Percentiles rank a stretch among this genome's conserved stretches.
Conservation (phyloP, 1,140 invertebrate species). For the Chrysopa pallens region DNA sequence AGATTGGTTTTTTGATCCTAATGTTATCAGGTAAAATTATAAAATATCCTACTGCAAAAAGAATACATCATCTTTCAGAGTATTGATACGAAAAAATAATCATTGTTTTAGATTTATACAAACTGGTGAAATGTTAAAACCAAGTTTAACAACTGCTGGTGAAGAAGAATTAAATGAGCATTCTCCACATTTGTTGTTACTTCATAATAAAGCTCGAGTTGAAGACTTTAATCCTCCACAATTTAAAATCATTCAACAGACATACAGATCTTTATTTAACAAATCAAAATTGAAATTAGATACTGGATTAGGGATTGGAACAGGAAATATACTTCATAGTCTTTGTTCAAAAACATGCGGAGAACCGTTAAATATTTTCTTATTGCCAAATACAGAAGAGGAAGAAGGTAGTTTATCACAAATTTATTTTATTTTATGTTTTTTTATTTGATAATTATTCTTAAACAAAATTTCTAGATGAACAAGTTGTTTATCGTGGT, state of each 20-base stretch:
- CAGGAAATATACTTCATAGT: constrained; percentile 31
- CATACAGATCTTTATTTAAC: constrained; percentile 43
- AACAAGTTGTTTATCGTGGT: constrained; percentile 30
- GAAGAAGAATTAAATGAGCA: constrained; percentile 47
- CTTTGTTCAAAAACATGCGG: constrained; percentile 31
- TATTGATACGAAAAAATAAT: neutral
- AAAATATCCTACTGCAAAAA: neutral
- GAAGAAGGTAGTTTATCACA: constrained; percentile 30
- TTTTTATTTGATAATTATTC: constrained; percentile 5
- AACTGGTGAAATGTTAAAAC: constrained; percentile 75
- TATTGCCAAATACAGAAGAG: constrained; percentile 41
- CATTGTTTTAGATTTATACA: constrained; percentile 46
- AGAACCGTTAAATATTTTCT: constrained; percentile 47
- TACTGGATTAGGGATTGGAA: constrained; percentile 44
- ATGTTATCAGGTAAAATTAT: constrained; percentile 37
- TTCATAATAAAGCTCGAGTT: constrained; percentile 54
- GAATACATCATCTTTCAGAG: neutral
- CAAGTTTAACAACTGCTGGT: constrained; percentile 40
- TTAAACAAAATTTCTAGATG: constrained; percentile 1
- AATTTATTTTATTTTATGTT: constrained; percentile 1
- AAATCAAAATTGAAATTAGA: constrained; percentile 50
- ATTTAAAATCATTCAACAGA: constrained; percentile 47
- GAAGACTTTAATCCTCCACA: constrained; percentile 48
- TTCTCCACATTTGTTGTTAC: constrained; percentile 56
- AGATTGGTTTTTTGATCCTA: constrained; percentile 70